phyloP scores from a whole-genome alignment of 2,113 vertebrate species.

The Rhynchomys soricoides region DNA sequence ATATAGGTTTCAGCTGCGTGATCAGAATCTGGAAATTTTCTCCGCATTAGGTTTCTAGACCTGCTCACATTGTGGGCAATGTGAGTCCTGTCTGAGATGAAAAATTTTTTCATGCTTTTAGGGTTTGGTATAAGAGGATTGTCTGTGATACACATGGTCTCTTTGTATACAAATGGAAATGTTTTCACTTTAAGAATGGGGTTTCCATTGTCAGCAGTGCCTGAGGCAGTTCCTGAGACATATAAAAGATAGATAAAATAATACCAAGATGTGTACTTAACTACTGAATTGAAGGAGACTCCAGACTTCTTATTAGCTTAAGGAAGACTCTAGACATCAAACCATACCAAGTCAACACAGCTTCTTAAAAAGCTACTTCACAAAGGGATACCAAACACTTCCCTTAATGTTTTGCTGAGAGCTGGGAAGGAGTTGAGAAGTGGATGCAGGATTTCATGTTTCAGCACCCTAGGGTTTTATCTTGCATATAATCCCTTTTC shows the following conservation, averaged over 20 bases:
- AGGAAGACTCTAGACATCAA: neutral
- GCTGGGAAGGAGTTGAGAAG: constrained; percentile 9
- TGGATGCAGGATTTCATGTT: constrained; percentile 20
- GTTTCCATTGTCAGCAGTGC: neutral
- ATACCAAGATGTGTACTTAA: neutral
- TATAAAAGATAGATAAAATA: neutral
- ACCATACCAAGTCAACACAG: neutral
- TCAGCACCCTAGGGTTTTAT: constrained; percentile 49
- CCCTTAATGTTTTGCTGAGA: constrained; percentile 43
- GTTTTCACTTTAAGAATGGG: neutral
- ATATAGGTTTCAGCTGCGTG: neutral
- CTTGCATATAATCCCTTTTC: neutral
- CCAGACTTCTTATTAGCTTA: neutral
- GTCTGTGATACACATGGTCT: neutral
- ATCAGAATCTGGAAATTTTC: neutral
- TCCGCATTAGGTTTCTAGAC: no score
- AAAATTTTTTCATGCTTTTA: neutral
- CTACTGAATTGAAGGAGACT: neutral
- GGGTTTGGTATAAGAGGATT: neutral
- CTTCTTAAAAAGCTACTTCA: neutral
- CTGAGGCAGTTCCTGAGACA: neutral
- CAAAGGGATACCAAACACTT: neutral
- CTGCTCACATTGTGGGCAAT: neutral
- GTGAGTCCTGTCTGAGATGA: neutral
- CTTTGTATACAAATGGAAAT: neutral